Evolutionary conservation across 2,888 invertebrate species (phyloP).

Genomic region (Busseola fusca): DNA sequence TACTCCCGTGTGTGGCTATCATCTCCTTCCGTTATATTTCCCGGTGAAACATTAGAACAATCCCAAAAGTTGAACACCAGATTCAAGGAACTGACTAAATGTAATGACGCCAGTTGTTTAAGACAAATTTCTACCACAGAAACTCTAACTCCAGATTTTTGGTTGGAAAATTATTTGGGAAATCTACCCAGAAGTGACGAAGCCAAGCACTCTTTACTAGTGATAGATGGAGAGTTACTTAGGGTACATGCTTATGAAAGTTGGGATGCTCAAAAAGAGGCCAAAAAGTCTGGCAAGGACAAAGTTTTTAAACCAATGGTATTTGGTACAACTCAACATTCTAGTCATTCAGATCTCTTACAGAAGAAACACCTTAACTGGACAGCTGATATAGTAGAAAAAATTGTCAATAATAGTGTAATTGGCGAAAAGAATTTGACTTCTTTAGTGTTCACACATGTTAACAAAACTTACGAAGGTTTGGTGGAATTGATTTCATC

Average conservation of each 20-base stretch:
- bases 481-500: slow-evolving; percentile 93
- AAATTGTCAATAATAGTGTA: slow-evolving; percentile 90
- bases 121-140: slow-evolving; percentile 86
- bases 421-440: slow-evolving; percentile 91
- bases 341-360: slow-evolving; percentile 90
- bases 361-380: slow-evolving; percentile 90
- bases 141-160: slow-evolving; percentile 92
- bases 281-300: slow-evolving; percentile 80
- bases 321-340: slow-evolving; percentile 93
- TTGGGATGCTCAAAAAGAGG: slow-evolving; percentile 87
- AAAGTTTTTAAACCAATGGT: slow-evolving; percentile 88
- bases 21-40: slow-evolving; percentile 93
- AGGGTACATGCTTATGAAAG: slow-evolving; percentile 91
- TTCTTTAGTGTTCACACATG: slow-evolving; percentile 90
- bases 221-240: slow-evolving; percentile 92
- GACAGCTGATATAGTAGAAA: slow-evolving; percentile 90
- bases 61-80: slow-evolving; percentile 90
- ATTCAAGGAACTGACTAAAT: slow-evolving; percentile 89
- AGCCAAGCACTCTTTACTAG: slow-evolving; percentile 92
- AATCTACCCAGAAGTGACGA: slow-evolving; percentile 90
- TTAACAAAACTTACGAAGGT: slow-evolving; percentile 92
- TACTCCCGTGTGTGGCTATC: slow-evolving; percentile 95
- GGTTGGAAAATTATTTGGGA: slow-evolving; percentile 90
- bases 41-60: slow-evolving; percentile 90
- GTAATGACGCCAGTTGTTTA: slow-evolving; percentile 89